Percentiles rank a stretch among this genome's conserved stretches.
These are phyloP conservation scores for Xanthorhoe spadicearia DNA, from an alignment of 2,888 invertebrate genomes.

Conservation along the genomic window DNA sequence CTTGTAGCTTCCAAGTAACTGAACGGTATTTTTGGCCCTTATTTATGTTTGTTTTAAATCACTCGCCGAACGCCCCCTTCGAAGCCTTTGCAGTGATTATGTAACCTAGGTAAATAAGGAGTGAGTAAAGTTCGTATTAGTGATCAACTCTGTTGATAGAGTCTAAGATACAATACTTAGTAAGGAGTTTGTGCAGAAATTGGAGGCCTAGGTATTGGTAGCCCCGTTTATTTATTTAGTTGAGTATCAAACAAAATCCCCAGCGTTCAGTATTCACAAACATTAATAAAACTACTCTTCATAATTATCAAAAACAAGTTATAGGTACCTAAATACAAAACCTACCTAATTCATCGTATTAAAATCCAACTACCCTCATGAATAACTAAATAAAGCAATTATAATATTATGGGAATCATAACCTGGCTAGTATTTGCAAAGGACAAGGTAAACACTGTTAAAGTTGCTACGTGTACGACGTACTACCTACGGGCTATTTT, in stretches of 20 bases:
- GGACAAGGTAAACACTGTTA: constrained; percentile 17
- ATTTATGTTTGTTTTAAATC: constrained; percentile 44
- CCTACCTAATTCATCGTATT: not conserved
- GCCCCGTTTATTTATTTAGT: no score
- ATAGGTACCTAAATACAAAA: not conserved
- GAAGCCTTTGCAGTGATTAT: constrained; percentile 8
- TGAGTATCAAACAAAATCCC: no score
- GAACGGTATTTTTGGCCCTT: constrained; percentile 33
- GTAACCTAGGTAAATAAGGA: not conserved
- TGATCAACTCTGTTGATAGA: no score
- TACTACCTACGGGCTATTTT: constrained; percentile 6
- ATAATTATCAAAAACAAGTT: no score
- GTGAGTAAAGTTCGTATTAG: not conserved
- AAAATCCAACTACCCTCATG: constrained; percentile 9
- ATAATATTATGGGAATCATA: constrained; percentile 28
- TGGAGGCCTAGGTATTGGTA: no score
- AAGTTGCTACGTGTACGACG: not conserved
- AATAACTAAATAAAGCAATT: constrained; percentile 29
- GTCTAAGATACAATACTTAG: no score
- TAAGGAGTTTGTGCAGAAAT: no score
- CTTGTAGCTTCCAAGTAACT: constrained; percentile 34
- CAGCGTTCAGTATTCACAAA: no score
- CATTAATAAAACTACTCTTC: no score
- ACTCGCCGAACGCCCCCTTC: constrained; percentile 23
- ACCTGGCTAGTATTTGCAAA: constrained; percentile 27